Percentiles rank a stretch among this genome's conserved stretches.
These are phyloP conservation scores for Iselma pallidipennis DNA, from an alignment of 2,888 invertebrate genomes.

Conservation along the genomic window DNA sequence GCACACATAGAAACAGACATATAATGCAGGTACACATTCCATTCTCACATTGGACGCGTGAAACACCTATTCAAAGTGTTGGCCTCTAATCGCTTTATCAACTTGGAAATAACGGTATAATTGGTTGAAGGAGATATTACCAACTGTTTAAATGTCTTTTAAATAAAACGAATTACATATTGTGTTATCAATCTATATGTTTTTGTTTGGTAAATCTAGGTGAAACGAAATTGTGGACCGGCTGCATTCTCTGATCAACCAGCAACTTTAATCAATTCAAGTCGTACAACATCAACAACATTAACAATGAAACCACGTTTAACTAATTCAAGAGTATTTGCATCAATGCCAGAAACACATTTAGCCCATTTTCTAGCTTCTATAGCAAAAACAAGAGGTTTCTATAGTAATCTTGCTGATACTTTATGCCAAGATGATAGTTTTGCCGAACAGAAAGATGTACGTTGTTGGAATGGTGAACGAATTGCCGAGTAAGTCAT, in stretches of 20 bases:
- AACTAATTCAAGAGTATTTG: conserved; percentile 56
- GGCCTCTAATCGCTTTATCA: conserved; percentile 44
- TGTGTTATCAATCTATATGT: not conserved
- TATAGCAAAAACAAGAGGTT: conserved; percentile 74
- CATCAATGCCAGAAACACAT: conserved; percentile 67
- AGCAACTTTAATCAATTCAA: conserved; percentile 30
- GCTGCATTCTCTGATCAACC: conserved; percentile 46
- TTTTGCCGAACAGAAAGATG: conserved; percentile 67
- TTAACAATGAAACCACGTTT: conserved; percentile 47
- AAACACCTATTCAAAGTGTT: conserved; percentile 35
- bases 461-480: conserved; percentile 83
- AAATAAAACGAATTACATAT: too few relatives aligned
- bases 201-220: conserved; percentile 51
- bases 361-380: conserved; percentile 67
- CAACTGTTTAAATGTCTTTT: not conserved
- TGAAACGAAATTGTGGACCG: conserved; percentile 60
- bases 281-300: conserved; percentile 38
- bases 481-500: conserved; percentile 73
- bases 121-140: not conserved
- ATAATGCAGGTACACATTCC: conserved; percentile 31
- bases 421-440: conserved; percentile 75
- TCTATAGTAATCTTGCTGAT: conserved; percentile 82
- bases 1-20: conserved; percentile 3
- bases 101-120: conserved; percentile 11
- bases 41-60: conserved; percentile 35